Evolutionary conservation across 2,113 vertebrate genomes (phyloP).

Genomic region (Forbesichthys papilliferus): DNA sequence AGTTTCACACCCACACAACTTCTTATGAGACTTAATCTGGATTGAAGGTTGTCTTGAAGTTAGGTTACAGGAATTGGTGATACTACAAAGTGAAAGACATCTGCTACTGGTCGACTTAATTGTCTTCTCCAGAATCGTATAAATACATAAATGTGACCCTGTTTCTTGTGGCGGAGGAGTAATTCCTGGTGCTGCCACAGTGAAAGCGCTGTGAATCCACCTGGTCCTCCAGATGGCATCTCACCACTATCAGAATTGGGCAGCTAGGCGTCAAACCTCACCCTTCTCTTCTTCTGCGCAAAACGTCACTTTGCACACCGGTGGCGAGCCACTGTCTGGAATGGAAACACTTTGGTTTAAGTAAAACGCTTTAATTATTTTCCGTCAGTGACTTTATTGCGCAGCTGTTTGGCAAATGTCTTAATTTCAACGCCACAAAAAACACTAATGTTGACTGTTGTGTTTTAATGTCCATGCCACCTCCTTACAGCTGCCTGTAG

Average conservation of each 20-base stretch:
- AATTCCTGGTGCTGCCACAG: conserved; percentile 15
- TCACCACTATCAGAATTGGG: conserved; percentile 29
- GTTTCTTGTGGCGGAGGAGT: conserved; percentile 1
- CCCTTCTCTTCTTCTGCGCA: conserved; percentile 6
- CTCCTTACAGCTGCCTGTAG: neutral
- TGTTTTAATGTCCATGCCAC: neutral
- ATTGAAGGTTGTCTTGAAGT: conserved; percentile 6
- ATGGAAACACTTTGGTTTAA: conserved; percentile 36
- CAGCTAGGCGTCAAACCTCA: neutral
- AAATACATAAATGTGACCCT: neutral
- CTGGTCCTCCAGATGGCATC: conserved; percentile 48
- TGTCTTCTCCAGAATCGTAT: conserved; percentile 31
- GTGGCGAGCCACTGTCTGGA: conserved; percentile 54
- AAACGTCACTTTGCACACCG: conserved; percentile 28
- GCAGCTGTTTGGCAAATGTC: conserved; percentile 39
- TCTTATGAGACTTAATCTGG: conserved; percentile 11
- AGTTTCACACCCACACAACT: conserved; percentile 33
- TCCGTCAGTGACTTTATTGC: conserved; percentile 41
- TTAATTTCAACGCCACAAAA: conserved; percentile 29
- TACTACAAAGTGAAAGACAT: neutral
- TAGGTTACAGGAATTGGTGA: neutral
- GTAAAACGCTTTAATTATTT: conserved; percentile 32
- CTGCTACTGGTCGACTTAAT: conserved; percentile 34
- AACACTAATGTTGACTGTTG: conserved; percentile 16
- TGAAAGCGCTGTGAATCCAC: conserved; percentile 42